phyloP scores from a whole-genome alignment of 2,113 vertebrate genomes.

The Oryctolagus cuniculus region mOryCun1.1 NC_091436.1:145509001-145509500 shows the following conservation, averaged over 20 bases:
- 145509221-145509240: slow-evolving; percentile 40
- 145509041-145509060: not conserved
- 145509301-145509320: not conserved
- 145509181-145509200: not conserved
- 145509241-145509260: not conserved
- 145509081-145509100: not conserved
- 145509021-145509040: not conserved
- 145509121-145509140: not conserved
- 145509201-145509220: not conserved
- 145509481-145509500: slow-evolving; percentile 69
- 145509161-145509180: not conserved
- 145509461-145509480: not conserved
- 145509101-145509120: not conserved
- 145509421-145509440: not conserved
- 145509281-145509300: not conserved
- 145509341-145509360: not conserved
- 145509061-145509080: not conserved
- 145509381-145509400: not conserved
- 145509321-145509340: not conserved
- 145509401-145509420: not conserved
- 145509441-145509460: not conserved
- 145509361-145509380: not conserved
- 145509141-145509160: not conserved
- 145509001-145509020: no score
- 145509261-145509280: not conserved